Base-by-base conservation (phyloP, 2,113 vertebrate genomes). In the Labeo catla region DNA sequence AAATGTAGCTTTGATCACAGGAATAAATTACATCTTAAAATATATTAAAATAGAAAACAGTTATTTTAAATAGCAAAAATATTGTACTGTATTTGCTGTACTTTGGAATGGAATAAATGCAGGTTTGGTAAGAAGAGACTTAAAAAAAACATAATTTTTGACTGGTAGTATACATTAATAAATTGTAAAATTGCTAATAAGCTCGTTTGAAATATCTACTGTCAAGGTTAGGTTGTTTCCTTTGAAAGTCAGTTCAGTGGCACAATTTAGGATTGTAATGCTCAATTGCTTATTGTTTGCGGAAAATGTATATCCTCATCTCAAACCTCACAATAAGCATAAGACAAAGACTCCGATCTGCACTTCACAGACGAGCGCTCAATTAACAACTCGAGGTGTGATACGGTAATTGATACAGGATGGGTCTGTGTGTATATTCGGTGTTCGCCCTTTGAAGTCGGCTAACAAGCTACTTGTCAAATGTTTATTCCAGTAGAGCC, bases 371-470 rank as follows among this genome's bases (percentile, higher is more conserved):
- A 92, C 89, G 73, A 43, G 34, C 73, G 87, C 83, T 93, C 87
- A 91, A 93, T 93, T 90, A 91, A 63, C 86, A 52, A 39, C 72
- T 66, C 47, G 54, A 91, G 90, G 91, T 91, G 93, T 89, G 72
- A 89, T 0, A 36, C 57, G n/a, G 63, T 85, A 8, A 83, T 86
- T 86, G 70, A 16, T 68, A 81, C 89, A 80, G 61, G 77, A 87
- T 36, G 47, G 19, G 47, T 39, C 65, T 84, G 63, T 52, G 28
- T 78, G 50, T 88, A 81, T 79, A 73, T 28, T 43, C 74, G 15
- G 4, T 9, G 36, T 11, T 15, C 28, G 65, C 43, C 68, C 21
- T 88, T 85, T 80, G 65, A 77, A 84, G 84, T 90, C 65, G 73
- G 1, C 54, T 83, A 81, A 87, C 72, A 23, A 23, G 45, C 59